Base-by-base conservation (phyloP, 2,888 invertebrate species). In the Heliconius aoede region DNA sequence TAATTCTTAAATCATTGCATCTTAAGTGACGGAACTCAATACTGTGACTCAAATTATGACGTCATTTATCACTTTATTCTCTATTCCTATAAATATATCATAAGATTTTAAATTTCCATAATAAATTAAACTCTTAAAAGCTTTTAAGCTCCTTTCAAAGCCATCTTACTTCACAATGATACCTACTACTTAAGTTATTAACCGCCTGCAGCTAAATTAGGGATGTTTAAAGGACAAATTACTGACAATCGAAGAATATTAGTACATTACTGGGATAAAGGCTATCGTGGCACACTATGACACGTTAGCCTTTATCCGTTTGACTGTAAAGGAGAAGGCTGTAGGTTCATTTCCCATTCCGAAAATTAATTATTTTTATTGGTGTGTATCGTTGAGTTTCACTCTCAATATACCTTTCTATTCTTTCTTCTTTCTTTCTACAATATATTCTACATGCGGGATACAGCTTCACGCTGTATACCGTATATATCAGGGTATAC, bases 91-190 rank as follows among this genome's bases (percentile, higher is more conserved):
- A 11, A 58, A 60, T 28, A 60, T 60, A 26, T 5, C 28, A 15
- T 28, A 60, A 24, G 26, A 60, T 60, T 9, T 60, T 28, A 32
- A n/a, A 65, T 65, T 36, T 30, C 36, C 13, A 65, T 65, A 65
- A 24, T 65, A 24, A 65, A 65, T 24, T 65, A 15, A 65, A 24
- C 15, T 65, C n/a, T 24, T 13, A 24, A 65, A 36, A 65, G 36
- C n/a, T 65, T 65, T 65, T 32, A 65, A 65, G n/a, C 36, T 65
- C 24, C 64, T 36, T 36, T 65, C 24, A 65, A 36, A 36, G 64
- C 11, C 36, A 36, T 24, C 24, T 65, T 65, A 65, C 30, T 64
- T 11, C 13, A 32, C 64, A 32, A 36, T 36, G 13, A 65, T 36
- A 60, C 26, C 60, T 26, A 13, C 3, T 65, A 65, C 64, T 65